Percentiles rank a stretch among this genome's conserved stretches.
These are phyloP conservation scores for Pilophorus perplexus DNA, from an alignment of 2,888 invertebrate species.

Conservation along the genomic window DNA sequence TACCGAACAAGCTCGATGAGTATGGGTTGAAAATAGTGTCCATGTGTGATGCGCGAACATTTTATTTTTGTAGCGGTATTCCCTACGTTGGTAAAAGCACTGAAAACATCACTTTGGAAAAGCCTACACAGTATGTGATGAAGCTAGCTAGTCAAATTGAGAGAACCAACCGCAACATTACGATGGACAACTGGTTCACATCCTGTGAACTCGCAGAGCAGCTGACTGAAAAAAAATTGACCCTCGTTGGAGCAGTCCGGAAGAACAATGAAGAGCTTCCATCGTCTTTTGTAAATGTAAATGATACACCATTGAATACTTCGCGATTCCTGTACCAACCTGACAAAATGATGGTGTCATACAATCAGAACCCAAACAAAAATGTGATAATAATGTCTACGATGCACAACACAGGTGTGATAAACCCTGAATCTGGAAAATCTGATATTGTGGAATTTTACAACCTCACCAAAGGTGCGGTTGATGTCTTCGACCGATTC, in stretches of 20 bases:
- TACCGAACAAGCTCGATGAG: slow-evolving; percentile 32
- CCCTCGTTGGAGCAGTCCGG: not conserved
- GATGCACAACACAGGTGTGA: slow-evolving; percentile 17
- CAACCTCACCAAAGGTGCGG: slow-evolving; percentile 21
- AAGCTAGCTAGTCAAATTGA: slow-evolving; percentile 38
- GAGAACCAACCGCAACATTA: slow-evolving; percentile 46
- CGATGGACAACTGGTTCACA: slow-evolving; percentile 45
- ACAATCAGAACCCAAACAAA: slow-evolving; percentile 20
- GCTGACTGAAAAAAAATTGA: slow-evolving; percentile 20
- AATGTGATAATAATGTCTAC: slow-evolving; percentile 19
- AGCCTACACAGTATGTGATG: slow-evolving; percentile 43
- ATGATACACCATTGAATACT: not conserved
- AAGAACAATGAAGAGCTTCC: not conserved
- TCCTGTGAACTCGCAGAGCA: slow-evolving; percentile 33
- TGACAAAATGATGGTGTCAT: slow-evolving; percentile 27
- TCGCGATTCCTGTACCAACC: slow-evolving; percentile 30
- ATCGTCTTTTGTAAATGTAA: not conserved
- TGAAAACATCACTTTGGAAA: slow-evolving; percentile 1
- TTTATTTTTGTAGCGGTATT: slow-evolving; percentile 34
- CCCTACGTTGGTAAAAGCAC: slow-evolving; percentile 45
- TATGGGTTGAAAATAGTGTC: slow-evolving; percentile 32
- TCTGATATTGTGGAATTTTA: slow-evolving; percentile 25
- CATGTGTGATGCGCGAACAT: slow-evolving; percentile 37
- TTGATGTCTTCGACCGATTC: slow-evolving; percentile 24
- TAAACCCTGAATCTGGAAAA: slow-evolving; percentile 13